Conservation (phyloP, 2,113 vertebrate species). For the Cercopithecus mona region DNA sequence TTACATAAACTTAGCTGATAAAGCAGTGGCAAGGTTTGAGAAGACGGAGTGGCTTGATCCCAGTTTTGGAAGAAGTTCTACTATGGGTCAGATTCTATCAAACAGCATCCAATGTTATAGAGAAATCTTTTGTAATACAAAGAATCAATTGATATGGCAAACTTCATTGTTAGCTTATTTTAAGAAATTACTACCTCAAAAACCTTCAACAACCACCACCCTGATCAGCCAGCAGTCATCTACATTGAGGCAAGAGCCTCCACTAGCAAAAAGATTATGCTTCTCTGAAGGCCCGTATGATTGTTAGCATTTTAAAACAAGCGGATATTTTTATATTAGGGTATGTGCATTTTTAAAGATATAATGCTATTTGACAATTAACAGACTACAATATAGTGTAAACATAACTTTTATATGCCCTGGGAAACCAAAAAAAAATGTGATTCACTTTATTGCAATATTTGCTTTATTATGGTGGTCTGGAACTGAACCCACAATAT, state of each 20-base stretch:
- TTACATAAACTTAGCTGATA: not conserved
- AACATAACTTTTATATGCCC: too few species aligned
- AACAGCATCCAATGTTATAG: not conserved
- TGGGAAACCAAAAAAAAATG: too few species aligned
- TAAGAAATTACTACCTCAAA: not conserved
- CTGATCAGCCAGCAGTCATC: not conserved
- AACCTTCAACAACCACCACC: not conserved
- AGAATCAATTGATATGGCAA: not conserved
- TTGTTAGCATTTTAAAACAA: not conserved
- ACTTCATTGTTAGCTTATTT: not conserved
- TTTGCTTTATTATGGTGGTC: too few species aligned
- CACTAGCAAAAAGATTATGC: not conserved
- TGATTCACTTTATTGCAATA: too few species aligned
- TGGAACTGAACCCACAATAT: not conserved
- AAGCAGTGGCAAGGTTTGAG: not conserved
- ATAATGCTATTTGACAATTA: not conserved
- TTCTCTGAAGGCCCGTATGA: not conserved
- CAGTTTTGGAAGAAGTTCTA: not conserved
- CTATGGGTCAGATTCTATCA: not conserved
- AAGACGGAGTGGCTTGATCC: not conserved
- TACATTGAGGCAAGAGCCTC: not conserved
- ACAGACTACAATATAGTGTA: too few species aligned
- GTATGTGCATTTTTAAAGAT: not conserved
- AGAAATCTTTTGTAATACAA: not conserved
- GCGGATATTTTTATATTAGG: not conserved